phyloP scores from a whole-genome alignment of 2,113 vertebrate genomes.

The Parus major region DNA sequence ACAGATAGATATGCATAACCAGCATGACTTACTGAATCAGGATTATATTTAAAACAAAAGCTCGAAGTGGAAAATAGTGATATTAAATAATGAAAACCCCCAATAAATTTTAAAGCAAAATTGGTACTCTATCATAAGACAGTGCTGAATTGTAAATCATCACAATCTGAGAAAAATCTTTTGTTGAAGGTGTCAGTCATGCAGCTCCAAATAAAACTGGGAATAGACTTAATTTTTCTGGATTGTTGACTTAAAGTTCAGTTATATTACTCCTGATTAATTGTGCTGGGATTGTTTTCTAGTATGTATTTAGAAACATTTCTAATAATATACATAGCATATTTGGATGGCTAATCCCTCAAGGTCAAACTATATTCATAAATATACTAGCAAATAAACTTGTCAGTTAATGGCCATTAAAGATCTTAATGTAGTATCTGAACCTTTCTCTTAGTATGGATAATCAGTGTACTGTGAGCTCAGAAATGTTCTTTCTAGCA shows the following conservation, averaged over 20 bases:
- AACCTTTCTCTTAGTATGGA: neutral
- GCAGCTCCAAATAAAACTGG: neutral
- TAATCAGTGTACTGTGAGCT: neutral
- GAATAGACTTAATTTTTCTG: neutral
- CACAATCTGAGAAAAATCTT: neutral
- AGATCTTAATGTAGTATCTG: neutral
- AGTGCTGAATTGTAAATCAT: neutral
- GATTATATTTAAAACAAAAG: neutral
- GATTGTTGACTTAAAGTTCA: neutral
- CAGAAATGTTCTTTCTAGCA: neutral
- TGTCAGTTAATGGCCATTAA: neutral
- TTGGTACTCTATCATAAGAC: neutral
- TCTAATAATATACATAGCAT: neutral
- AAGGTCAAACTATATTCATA: neutral
- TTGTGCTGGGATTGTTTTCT: neutral
- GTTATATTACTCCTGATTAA: neutral
- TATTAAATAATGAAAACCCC: neutral
- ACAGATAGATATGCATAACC: accelerated
- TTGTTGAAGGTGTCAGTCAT: neutral
- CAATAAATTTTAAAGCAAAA: neutral
- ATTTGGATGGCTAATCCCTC: neutral
- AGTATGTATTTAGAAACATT: neutral
- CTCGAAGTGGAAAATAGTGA: neutral
- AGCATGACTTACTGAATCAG: neutral
- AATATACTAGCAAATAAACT: neutral